phyloP scores from a whole-genome alignment of 2,888 invertebrate species.

The Luffia ferchaultella region DNA sequence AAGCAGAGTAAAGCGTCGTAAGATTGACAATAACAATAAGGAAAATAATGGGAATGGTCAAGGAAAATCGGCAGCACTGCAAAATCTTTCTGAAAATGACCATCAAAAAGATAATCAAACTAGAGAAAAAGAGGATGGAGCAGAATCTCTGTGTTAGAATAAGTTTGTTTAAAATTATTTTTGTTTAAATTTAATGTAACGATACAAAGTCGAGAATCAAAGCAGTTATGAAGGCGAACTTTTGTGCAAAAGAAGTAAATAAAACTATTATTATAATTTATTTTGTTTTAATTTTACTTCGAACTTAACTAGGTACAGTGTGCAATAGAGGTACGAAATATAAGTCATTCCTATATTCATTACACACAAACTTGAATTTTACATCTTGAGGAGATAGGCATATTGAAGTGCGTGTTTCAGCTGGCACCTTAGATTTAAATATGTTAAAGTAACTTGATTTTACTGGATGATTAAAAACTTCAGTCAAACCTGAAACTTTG shows the following conservation, averaged over 20 bases:
- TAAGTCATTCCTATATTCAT: slow-evolving; percentile 5
- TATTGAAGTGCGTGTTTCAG: neutral
- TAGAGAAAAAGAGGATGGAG: neutral
- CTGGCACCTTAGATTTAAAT: neutral
- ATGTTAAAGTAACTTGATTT: neutral
- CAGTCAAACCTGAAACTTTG: neutral
- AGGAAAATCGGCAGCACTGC: neutral
- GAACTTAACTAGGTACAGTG: slow-evolving; percentile 4
- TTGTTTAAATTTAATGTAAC: too few species aligned
- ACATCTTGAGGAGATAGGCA: too few species aligned
- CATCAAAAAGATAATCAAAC: neutral
- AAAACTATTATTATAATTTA: neutral
- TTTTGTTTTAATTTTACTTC: neutral
- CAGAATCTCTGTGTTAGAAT: neutral
- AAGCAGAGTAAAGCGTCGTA: too few species aligned
- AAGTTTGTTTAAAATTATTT: too few species aligned
- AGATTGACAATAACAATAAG: neutral
- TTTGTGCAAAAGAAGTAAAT: too few species aligned
- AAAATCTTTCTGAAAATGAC: neutral
- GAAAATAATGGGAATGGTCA: neutral
- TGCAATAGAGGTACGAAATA: slow-evolving; percentile 10
- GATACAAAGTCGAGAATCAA: too few species aligned
- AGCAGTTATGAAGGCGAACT: too few species aligned
- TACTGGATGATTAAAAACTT: neutral
- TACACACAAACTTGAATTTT: slow-evolving; percentile 10